Base-by-base conservation (phyloP, 2,113 vertebrate genomes). In the Chelonoidis abingdonii region DNA sequence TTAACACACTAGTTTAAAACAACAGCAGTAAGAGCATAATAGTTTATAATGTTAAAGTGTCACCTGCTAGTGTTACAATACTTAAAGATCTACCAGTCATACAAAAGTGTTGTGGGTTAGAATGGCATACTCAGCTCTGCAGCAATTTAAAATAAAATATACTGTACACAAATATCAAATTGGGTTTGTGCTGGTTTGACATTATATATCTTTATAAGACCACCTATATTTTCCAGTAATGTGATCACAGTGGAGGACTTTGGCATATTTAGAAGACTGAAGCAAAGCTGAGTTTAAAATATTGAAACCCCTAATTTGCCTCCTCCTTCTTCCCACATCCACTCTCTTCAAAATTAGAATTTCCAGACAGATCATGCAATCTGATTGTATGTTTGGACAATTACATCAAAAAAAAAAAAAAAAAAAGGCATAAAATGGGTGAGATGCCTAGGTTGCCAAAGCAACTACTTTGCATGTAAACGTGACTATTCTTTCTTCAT, bases 361-460 rank as follows among this genome's bases (percentile, higher is more conserved):
- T 97, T 95, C 90, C 93, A 97, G 97, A 96, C 86, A 97, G 95
- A 96, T 16, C 76, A 35, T 85, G 95, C 86, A 80, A 91, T 19
- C 84, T 94, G 94, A 97, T n/a, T 92, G 86, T 59, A 91, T 94
- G 94, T 97, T 97, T 97, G 95, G 93, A 97, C 95, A 97, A 96
- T 88, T 87, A 72, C 54, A 1, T 31, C 88, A 81, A 87, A 93
- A 90, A 92, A 87, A 93, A 90, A 92, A 44, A 90, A n/a, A 89
- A 19, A 88, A 90, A n/a, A 89, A 19, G 86, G 75, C 80, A 89
- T 88, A 79, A 97, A 94, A 85, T 44, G 65, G 81, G 75, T 95
- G 88, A 94, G 93, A 89, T 87, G 54, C 91, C 86, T 91, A 87
- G 91, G 82, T 92, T 96, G 93, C 92, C 94, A 91, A 86, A 97